phyloP scores from a whole-genome alignment of 2,797 vertebrate species.

The Prionace glauca region DNA sequence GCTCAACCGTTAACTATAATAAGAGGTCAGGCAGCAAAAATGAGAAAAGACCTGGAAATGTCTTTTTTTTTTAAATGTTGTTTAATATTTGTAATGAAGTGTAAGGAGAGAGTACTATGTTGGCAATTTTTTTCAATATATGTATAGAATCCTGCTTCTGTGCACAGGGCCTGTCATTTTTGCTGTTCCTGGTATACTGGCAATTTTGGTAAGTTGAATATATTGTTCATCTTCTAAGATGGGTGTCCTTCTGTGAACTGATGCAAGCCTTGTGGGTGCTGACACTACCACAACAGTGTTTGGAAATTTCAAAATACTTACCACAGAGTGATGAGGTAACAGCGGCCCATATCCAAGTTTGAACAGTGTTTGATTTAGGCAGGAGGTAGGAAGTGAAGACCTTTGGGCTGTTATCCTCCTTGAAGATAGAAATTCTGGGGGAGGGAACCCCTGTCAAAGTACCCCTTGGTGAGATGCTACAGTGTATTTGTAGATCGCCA shows the following conservation, averaged over 20 bases:
- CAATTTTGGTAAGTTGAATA: not conserved
- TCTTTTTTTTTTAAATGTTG: not conserved
- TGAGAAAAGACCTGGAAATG: not conserved
- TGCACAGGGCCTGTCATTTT: not conserved
- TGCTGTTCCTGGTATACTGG: not conserved
- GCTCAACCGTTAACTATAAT: not conserved
- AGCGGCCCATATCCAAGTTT: too few relatives aligned
- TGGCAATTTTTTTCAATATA: too few relatives aligned
- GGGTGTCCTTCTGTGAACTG: not conserved
- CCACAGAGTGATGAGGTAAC: too few relatives aligned
- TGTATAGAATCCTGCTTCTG: too few relatives aligned
- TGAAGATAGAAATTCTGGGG: too few relatives aligned
- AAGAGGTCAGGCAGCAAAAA: not conserved
- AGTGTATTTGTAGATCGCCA: too few relatives aligned
- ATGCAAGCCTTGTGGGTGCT: not conserved
- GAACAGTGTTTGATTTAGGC: too few relatives aligned
- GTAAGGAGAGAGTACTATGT: not conserved
- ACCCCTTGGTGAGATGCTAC: too few relatives aligned
- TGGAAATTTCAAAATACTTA: not conserved
- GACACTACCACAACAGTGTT: not conserved
- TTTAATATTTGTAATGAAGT: not conserved
- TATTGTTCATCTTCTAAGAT: too few relatives aligned
- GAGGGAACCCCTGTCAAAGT: too few relatives aligned
- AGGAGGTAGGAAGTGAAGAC: too few relatives aligned
- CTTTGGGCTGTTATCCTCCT: too few relatives aligned